Conservation (phyloP, 2,888 invertebrate species). For the Glaucopsyche alexis region DNA sequence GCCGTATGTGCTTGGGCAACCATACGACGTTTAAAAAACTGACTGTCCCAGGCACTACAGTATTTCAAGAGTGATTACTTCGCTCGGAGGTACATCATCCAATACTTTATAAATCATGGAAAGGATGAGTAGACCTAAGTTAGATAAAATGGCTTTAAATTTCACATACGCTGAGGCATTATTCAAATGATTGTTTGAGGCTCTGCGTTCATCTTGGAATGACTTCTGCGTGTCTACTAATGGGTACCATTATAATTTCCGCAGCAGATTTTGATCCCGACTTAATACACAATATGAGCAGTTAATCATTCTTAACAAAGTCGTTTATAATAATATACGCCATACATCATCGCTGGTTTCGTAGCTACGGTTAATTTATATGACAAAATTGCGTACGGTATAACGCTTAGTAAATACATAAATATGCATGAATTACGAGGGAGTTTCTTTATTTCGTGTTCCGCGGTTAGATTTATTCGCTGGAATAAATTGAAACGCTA, state of each 20-base stretch:
- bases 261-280: not conserved
- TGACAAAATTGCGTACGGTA: slow-evolving; percentile 30
- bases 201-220: not conserved
- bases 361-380: slow-evolving; percentile 34
- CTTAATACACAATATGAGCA: slow-evolving; percentile 2
- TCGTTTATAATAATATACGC: slow-evolving; percentile 29
- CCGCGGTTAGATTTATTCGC: slow-evolving; percentile 20
- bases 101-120: too few relatives aligned
- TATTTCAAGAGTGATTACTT: too few relatives aligned
- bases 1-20: too few relatives aligned
- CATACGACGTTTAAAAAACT: too few relatives aligned
- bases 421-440: slow-evolving; percentile 27
- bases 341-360: slow-evolving; percentile 34
- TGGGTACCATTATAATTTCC: not conserved
- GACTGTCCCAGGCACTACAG: too few relatives aligned
- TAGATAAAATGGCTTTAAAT: not conserved
- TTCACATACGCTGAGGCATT: not conserved
- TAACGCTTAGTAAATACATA: slow-evolving; percentile 28
- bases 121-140: too few relatives aligned
- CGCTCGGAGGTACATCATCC: too few relatives aligned
- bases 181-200: not conserved
- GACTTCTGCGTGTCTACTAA: not conserved
- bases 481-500: slow-evolving; percentile 7
- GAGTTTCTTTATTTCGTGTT: slow-evolving; percentile 17
- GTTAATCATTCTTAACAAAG: slow-evolving; percentile 10